A percentile compares a stretch with the other conserved stretches of the same genome.
phyloP scores from a whole-genome alignment of 2,113 vertebrate species.

The Takifugu bimaculatus region DNA sequence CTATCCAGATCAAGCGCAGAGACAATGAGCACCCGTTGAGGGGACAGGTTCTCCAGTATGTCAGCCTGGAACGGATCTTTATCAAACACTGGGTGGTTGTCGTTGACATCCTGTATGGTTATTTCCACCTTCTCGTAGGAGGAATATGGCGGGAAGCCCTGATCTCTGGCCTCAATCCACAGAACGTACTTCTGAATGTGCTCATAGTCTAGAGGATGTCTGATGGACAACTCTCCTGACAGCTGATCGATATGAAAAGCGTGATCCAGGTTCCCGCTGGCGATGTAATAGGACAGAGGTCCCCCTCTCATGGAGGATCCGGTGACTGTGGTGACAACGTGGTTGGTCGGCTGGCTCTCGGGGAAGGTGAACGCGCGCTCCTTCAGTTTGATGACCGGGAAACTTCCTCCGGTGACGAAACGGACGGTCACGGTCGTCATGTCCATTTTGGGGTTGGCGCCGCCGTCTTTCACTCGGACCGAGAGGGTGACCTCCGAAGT shows the following conservation, averaged over 20 bases:
- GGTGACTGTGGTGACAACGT: conserved; percentile 80
- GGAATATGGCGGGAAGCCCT: conserved; percentile 93
- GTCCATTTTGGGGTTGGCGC: conserved; percentile 83
- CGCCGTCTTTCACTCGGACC: conserved; percentile 86
- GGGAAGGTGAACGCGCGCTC: conserved; percentile 85
- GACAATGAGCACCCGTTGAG: conserved; percentile 82
- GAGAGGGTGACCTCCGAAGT: conserved; percentile 89
- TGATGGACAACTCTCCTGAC: conserved; percentile 86
- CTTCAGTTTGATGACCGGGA: conserved; percentile 82
- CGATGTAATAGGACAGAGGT: conserved; percentile 87
- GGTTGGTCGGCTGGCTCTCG: conserved; percentile 85
- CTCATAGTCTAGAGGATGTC: conserved; percentile 86
- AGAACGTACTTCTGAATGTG: conserved; percentile 87
- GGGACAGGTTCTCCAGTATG: conserved; percentile 87
- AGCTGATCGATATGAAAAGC: conserved; percentile 89
- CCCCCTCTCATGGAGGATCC: conserved; percentile 87
- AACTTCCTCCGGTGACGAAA: conserved; percentile 86
- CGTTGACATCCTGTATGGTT: conserved; percentile 86
- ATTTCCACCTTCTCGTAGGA: conserved; percentile 90
- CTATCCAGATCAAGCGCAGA: conserved; percentile 85
- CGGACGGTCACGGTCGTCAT: conserved; percentile 92
- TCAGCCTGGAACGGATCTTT: conserved; percentile 86
- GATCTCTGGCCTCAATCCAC: conserved; percentile 94
- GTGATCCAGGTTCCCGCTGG: conserved; percentile 90
- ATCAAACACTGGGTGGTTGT: conserved; percentile 86